A percentile compares a stretch with the other conserved stretches of the same genome.
phyloP scores from a whole-genome alignment of 2,113 vertebrate species.

The Coreoperca whiteheadi region DNA sequence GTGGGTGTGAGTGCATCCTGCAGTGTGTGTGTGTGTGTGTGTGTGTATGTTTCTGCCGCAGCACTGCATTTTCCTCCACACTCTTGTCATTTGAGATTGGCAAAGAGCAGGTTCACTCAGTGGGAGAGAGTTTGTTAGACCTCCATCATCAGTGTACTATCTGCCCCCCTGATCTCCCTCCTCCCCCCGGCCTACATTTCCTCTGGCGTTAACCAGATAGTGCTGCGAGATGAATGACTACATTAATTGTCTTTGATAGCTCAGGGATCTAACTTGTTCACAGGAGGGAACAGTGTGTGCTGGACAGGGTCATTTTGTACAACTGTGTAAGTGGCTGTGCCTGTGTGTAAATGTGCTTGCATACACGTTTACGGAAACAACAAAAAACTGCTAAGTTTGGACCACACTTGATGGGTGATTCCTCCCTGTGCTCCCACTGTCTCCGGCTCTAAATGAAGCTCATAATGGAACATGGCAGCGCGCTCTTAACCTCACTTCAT shows the following conservation, averaged over 20 bases:
- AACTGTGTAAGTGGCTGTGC: constrained; percentile 16
- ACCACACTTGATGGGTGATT: constrained; percentile 30
- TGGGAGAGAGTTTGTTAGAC: constrained; percentile 47
- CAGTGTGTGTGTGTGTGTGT: constrained; percentile 18
- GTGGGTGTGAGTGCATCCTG: constrained; percentile 24
- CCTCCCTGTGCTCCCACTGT: constrained; percentile 44
- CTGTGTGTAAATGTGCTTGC: constrained; percentile 16
- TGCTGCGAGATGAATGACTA: constrained; percentile 59
- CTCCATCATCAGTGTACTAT: constrained; percentile 44
- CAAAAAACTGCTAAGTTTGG: constrained; percentile 27
- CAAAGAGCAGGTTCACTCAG: constrained; percentile 39
- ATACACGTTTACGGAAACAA: constrained; percentile 18
- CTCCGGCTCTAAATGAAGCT: constrained; percentile 61
- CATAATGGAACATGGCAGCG: constrained; percentile 70
- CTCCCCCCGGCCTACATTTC: constrained; percentile 41
- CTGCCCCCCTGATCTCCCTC: neutral
- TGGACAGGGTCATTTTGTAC: constrained; percentile 44
- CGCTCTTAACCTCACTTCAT: constrained; percentile 75
- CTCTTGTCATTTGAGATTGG: constrained; percentile 31
- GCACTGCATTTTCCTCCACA: constrained; percentile 37
- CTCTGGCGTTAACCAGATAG: constrained; percentile 66
- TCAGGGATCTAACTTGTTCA: constrained; percentile 57
- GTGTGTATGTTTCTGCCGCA: constrained; percentile 29
- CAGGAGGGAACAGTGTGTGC: constrained; percentile 20
- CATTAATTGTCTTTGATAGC: constrained; percentile 72